Evolutionary conservation across 2,113 vertebrate species (phyloP).

Genomic region (Lonchura striata): DNA sequence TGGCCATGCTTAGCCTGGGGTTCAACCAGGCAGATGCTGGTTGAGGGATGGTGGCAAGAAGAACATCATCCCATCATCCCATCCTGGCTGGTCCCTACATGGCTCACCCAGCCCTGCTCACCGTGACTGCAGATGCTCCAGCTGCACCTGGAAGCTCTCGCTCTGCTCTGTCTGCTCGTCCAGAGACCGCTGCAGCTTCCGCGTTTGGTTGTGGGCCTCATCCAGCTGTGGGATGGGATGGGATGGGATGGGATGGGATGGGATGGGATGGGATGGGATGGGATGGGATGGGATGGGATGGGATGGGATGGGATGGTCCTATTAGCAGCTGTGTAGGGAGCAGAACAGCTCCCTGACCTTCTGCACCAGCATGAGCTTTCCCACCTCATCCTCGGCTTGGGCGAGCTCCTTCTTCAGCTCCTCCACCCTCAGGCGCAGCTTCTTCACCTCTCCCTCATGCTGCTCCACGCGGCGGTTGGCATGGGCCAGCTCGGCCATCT

Average conservation of each 20-base stretch:
- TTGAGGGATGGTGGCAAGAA: not conserved
- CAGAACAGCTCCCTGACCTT: not conserved
- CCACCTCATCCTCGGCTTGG: constrained; percentile 93
- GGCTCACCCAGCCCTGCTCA: not conserved
- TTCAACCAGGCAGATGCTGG: not conserved
- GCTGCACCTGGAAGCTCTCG: constrained; percentile 61
- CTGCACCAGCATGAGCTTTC: not conserved
- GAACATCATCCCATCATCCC: not conserved
- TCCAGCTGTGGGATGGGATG: constrained; percentile 10
- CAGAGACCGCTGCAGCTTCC: constrained; percentile 56
- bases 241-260: not conserved
- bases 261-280: no score
- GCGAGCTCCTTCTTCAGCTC: constrained; percentile 97
- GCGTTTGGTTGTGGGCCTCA: constrained; percentile 50
- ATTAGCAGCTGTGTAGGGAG: rapidly evolving
- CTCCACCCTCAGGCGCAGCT: constrained; percentile 90
- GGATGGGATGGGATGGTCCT: not conserved
- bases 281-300: not conserved
- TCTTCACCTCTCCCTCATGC: constrained; percentile 92
- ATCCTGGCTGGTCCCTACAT: not conserved
- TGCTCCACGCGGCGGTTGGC: constrained; percentile 90
- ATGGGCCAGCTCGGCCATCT: constrained; percentile 87
- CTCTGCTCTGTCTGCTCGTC: constrained; percentile 58
- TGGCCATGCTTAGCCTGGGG: rapidly evolving
- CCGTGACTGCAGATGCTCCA: constrained; percentile 64